These are phyloP conservation scores for Stegodyphus mimosarum DNA, from an alignment of 1,140 invertebrate species.

Conservation along the genomic window DNA sequence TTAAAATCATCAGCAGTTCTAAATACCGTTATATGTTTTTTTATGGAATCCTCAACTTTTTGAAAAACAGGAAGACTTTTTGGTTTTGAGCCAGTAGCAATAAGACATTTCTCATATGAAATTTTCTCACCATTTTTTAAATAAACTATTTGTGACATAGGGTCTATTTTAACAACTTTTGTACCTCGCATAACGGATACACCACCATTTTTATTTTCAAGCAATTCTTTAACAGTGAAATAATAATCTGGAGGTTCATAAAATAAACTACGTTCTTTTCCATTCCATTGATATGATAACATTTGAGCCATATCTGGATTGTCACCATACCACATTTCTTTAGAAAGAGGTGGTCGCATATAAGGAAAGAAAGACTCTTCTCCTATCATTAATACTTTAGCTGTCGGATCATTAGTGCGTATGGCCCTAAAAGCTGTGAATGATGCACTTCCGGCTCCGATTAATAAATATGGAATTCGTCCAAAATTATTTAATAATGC, in stretches of 20 bases:
- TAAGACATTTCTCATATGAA: constrained; percentile 87
- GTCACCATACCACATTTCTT: constrained; percentile 82
- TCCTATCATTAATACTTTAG: constrained; percentile 83
- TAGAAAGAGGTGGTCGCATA: constrained; percentile 92
- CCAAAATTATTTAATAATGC: constrained; percentile 30
- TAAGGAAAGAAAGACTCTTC: constrained; percentile 84
- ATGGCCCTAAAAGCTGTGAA: constrained; percentile 89
- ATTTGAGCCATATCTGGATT: constrained; percentile 73
- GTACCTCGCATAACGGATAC: constrained; percentile 81
- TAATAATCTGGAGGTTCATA: constrained; percentile 90
- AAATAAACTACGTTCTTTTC: constrained; percentile 82
- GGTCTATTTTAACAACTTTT: constrained; percentile 80
- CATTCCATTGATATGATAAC: constrained; percentile 89
- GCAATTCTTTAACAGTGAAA: constrained; percentile 68
- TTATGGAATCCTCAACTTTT: constrained; percentile 73
- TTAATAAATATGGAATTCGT: constrained; percentile 78
- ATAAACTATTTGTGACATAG: constrained; percentile 75
- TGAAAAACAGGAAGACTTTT: constrained; percentile 79
- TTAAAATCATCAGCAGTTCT: constrained; percentile 71
- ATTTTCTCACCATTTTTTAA: constrained; percentile 82
- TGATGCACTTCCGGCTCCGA: constrained; percentile 87
- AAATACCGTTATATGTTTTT: constrained; percentile 77
- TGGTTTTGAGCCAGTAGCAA: constrained; percentile 86
- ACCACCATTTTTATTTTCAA: constrained; percentile 79
- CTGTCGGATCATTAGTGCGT: constrained; percentile 82